Base-by-base conservation (phyloP, 2,113 vertebrate species). In the Myotis lucifugus region DNA sequence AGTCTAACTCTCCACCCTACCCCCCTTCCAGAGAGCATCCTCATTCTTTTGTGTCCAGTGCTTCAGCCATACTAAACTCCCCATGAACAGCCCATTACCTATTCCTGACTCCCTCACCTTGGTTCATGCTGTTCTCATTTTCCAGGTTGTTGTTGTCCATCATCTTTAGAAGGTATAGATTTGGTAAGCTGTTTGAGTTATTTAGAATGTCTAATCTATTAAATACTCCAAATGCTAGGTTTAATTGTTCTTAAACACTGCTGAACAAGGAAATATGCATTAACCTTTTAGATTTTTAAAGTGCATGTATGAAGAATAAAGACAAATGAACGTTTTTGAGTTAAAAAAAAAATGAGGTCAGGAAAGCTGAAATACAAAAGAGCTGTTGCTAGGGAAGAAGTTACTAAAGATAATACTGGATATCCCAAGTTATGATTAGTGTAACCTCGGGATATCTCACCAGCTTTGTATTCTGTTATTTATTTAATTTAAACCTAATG, bases 401-500 rank as follows among this genome's bases (percentile, higher is more conserved):
- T 7, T 50, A 46, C 34, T 73, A 32, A 52, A 29, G 19, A 54
- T 15, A 81, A 15, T 34, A 25, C 46, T 9, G 27, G 76, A 21
- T 37, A 82, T 15, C 1, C 8, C 9, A 70, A 66, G 12, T 29
- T 48, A 34, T 4, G 27, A 46, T n/a, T 19, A 48, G 13, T n/a
- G 15, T 59, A 74, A 66, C 19, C 37, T 52, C 12, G 23, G 37
- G 29, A 54, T 83, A 19, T 17, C 18, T 61, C 40, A 48, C 77
- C 61, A 78, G 40, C 34, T 95, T 74, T 52, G 81, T 61, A 69
- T 96, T 92, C 88, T 90, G 23, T 64, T 86, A 96, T 96, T 96
- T 97, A 96, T 95, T 96, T 97, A 93, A 96, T 94, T 73, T 95
- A 94, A 96, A 93, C 50, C 29, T 92, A 93, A 92, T 96, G 93